Conservation (phyloP, 1,140 invertebrate species). For the Pteromalus puparum region DNA sequence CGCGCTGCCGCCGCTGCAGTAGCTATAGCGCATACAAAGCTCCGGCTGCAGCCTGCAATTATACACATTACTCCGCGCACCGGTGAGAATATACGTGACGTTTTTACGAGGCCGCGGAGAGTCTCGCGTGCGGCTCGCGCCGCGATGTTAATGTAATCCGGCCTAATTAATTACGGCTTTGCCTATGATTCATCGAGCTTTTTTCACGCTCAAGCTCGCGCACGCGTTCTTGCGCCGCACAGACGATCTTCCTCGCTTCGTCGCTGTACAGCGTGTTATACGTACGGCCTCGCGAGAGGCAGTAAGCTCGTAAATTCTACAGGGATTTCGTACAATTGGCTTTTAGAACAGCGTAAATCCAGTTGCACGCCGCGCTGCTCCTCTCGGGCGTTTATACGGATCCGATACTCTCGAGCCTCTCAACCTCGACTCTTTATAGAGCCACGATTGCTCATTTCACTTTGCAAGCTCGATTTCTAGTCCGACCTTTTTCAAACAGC, state of each 20-base stretch:
- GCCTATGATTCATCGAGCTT: slow-evolving; percentile 66
- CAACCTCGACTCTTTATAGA: background rate
- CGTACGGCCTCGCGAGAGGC: background rate
- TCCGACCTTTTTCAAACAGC: background rate
- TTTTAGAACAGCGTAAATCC: slow-evolving; percentile 58
- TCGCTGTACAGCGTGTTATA: background rate
- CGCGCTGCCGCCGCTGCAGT: background rate
- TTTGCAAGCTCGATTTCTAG: background rate
- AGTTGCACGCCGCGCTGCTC: background rate
- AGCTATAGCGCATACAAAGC: background rate
- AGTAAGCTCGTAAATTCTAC: slow-evolving; percentile 55
- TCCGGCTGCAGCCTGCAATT: slow-evolving; percentile 6
- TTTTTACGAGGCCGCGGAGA: slow-evolving; percentile 68
- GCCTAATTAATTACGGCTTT: slow-evolving; percentile 69
- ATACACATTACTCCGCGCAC: slow-evolving; percentile 47
- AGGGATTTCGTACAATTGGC: slow-evolving; percentile 56
- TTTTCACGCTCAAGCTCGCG: slow-evolving; percentile 40
- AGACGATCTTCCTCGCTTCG: background rate
- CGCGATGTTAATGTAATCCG: slow-evolving; percentile 67
- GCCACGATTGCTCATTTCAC: background rate
- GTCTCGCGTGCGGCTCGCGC: slow-evolving; percentile 61
- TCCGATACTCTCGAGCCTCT: background rate
- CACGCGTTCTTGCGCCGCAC: background rate
- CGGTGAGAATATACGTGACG: slow-evolving; percentile 66
- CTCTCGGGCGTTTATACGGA: background rate